Percentiles rank a stretch among this genome's conserved stretches.
Evolutionary conservation across 92 coral and sea anemone genomes (phyloP).

Genomic region (Bergia puertoricense): DNA sequence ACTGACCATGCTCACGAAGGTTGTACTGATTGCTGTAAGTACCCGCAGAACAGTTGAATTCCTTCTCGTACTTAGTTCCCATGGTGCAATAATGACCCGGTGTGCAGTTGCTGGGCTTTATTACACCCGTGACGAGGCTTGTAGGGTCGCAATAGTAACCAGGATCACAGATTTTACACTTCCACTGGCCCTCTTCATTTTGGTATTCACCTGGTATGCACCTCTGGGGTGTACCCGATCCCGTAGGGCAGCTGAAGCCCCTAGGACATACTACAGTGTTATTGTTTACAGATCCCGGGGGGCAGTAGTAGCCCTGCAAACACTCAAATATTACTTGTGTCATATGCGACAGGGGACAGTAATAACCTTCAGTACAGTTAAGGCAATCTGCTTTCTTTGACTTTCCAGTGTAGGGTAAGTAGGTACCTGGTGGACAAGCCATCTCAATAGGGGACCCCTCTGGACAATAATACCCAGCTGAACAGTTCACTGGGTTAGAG

Average conservation of each 20-base stretch:
- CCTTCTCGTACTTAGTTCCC: conserved; percentile 81
- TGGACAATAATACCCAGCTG: conserved; percentile 92
- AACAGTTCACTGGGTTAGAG: conserved; percentile 74
- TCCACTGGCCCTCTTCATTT: conserved; percentile 82
- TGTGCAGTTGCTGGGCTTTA: conserved; percentile 84
- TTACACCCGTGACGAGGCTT: conserved; percentile 70
- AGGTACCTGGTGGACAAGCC: conserved; percentile 92
- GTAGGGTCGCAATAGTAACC: conserved; percentile 90
- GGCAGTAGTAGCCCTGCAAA: conserved; percentile 98
- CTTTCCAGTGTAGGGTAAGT: conserved; percentile 77
- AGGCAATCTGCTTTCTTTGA: conserved; percentile 76
- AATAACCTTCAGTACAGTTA: conserved; percentile 91
- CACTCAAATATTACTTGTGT: conserved; percentile 91
- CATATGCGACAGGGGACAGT: conserved; percentile 84
- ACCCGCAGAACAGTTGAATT: conserved; percentile 89
- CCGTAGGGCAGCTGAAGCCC: conserved; percentile 88
- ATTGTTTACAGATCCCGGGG: conserved; percentile 85
- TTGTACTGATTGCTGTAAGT: conserved; percentile 85
- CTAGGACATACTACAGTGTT: conserved; percentile 83
- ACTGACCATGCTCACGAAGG: conserved; percentile 57
- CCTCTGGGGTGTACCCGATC: conserved; percentile 69
- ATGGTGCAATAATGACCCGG: conserved; percentile 93
- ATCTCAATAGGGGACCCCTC: conserved; percentile 79
- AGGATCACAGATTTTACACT: conserved; percentile 74
- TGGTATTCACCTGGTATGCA: conserved; percentile 92